Conservation (phyloP, 2,888 invertebrate species). For the Synanthedon formicaeformis region DNA sequence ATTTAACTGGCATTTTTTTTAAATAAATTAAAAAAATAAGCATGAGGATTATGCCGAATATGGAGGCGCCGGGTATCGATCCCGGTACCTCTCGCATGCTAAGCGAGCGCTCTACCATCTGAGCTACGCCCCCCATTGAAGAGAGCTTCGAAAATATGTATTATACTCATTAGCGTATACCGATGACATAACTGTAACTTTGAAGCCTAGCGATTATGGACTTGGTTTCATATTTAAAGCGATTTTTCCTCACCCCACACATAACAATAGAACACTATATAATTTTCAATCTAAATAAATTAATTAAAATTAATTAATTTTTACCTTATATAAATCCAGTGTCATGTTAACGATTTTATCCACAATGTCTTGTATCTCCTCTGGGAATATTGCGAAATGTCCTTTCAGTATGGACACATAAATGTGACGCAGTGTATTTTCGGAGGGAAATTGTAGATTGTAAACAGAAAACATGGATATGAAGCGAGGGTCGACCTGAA, state of each 20-base stretch:
- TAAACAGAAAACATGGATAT: conserved; percentile 90
- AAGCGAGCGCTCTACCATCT: conserved; percentile 72
- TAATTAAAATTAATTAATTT: background rate
- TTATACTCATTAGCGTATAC: too few species aligned
- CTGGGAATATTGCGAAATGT: conserved; percentile 78
- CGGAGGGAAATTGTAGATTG: conserved; percentile 87
- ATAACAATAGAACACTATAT: too few species aligned
- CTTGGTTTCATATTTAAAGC: too few species aligned
- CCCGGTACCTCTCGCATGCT: conserved; percentile 70
- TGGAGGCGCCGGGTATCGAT: conserved; percentile 71
- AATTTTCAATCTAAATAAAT: background rate
- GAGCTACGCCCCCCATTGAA: conserved; percentile 59
- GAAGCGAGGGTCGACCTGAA: conserved; percentile 86
- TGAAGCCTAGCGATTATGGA: too few species aligned
- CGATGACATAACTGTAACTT: too few species aligned
- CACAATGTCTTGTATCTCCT: conserved; percentile 74
- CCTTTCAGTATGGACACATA: conserved; percentile 85
- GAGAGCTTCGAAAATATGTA: too few species aligned
- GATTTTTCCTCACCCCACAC: too few species aligned
- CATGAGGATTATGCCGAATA: too few species aligned
- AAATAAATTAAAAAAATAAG: too few species aligned
- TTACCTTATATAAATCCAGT: conserved; percentile 83
- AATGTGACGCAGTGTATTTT: conserved; percentile 81
- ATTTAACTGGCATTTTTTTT: too few species aligned
- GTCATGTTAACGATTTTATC: conserved; percentile 81